Conservation (phyloP, 2,888 invertebrate species). For the Dexiosoma caninum region DNA sequence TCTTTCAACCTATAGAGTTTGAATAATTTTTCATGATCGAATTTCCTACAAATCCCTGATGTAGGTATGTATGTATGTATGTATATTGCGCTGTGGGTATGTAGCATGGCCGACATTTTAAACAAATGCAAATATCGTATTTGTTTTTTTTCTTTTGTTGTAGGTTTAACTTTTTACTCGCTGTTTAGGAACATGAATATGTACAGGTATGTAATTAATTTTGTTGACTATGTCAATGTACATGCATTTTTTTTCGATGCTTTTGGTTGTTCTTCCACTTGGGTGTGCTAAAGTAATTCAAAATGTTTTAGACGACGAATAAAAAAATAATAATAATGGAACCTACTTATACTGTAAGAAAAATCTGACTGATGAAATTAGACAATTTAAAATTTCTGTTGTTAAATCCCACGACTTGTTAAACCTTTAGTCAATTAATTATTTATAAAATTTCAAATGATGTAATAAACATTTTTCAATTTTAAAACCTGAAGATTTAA, state of each 20-base stretch:
- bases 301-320: conserved; percentile 8
- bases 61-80: conserved; percentile 1
- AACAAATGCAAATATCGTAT: conserved; percentile 32
- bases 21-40: conserved; percentile 71
- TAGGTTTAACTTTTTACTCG: neutral
- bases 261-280: conserved; percentile 27
- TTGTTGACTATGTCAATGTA: conserved; percentile 53
- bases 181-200: conserved; percentile 40
- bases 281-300: conserved; percentile 54
- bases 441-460: no score
- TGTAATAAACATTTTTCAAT: no score
- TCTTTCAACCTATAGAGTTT: conserved; percentile 42
- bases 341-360: conserved; percentile 43
- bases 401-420: no score
- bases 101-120: conserved; percentile 33
- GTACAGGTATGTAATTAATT: conserved; percentile 60
- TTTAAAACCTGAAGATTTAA: no score
- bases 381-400: no score
- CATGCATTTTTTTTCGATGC: neutral
- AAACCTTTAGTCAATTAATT: no score
- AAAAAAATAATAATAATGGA: conserved; percentile 24
- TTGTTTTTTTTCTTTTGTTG: neutral
- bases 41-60: conserved; percentile 63
- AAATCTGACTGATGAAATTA: neutral
- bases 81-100: neutral